Evolutionary conservation across 2,797 vertebrate species (phyloP).

Genomic region (Sebastes trivittatus): DNA sequence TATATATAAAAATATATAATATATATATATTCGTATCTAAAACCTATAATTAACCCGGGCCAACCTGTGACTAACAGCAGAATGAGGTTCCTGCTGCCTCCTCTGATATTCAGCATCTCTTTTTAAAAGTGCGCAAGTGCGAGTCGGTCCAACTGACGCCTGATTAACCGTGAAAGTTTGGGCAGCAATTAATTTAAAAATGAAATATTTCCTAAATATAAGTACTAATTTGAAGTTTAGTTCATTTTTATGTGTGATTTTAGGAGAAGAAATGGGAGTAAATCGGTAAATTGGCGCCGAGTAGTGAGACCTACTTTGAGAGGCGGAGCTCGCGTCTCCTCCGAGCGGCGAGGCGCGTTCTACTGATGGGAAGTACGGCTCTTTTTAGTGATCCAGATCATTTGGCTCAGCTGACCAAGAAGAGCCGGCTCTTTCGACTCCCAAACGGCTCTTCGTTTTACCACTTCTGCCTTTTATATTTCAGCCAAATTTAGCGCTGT

Average conservation of each 20-base stretch:
- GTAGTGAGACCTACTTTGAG: conserved; percentile 74
- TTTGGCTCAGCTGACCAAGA: no score
- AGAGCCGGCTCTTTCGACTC: no score
- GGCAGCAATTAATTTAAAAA: not conserved
- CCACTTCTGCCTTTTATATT: no score
- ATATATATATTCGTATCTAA: no score
- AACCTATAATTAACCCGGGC: no score
- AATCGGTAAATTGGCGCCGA: conserved; percentile 6
- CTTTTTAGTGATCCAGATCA: no score
- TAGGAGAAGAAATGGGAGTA: not conserved
- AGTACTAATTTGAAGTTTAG: not conserved
- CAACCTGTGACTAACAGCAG: not conserved
- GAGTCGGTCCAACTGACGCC: conserved; percentile 47
- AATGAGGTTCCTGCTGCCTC: conserved; percentile 26
- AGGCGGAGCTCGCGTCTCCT: conserved; percentile 74
- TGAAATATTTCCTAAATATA: not conserved
- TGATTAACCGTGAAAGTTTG: not conserved
- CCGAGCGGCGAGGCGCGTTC: conserved; percentile 76
- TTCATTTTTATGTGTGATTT: not conserved
- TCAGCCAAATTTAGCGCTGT: no score
- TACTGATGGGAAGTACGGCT: no score
- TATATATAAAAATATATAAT: no score
- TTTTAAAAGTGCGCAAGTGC: conserved; percentile 70
- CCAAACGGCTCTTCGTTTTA: no score
- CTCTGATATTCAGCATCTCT: conserved; percentile 54